Base-by-base conservation (phyloP, 2,888 invertebrate genomes). In the Eupithecia abbreviata region DNA sequence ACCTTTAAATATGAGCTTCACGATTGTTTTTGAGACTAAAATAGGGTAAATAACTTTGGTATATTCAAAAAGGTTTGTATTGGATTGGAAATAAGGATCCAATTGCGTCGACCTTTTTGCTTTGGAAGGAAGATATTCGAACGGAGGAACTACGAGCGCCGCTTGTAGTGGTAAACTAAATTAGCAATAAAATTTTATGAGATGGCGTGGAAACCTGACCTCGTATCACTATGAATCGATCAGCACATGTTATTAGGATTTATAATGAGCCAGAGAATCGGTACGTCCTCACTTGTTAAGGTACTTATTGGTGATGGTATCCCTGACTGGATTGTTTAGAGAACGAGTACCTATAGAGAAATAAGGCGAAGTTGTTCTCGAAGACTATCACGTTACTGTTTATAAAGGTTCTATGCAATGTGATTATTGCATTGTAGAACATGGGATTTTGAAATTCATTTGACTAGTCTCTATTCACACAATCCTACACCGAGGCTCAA, bases 151-250 rank as follows among this genome's bases (percentile, higher is more conserved):
- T 30, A 30, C 30, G 30, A 30, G 30, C 30, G 30, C 30, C 69
- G 75, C 74, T 49, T 71, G 67, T 79, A 73, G 66, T 79, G 73
- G 72, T 78, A 77, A 81, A 83, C 84, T 84, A 85, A 88, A 88
- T 89, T 87, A 87, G 82, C 84, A 88, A 89, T 90, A 89, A 90
- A 90, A 86, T 84, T 89, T 90, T 89, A 90, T 87, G 82, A 85
- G 51, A 76, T 74, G 68, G 75, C 76, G 84, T 83, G 85, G 85
- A 86, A 86, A 86, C 86, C 79, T 87, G 88, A 88, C 89, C 88
- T 85, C 82, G 79, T 90, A 90, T 90, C 89, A 87, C 85, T 84
- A 85, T 86, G 88, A 89, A 90, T 90, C 89, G 89, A 90, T 91
- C 90, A 87, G 82, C 67, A 73, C 75, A 75, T 82, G 89, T 90